Base-by-base conservation (phyloP, 2,113 vertebrate species). In the Chaenogobius annularis region DNA sequence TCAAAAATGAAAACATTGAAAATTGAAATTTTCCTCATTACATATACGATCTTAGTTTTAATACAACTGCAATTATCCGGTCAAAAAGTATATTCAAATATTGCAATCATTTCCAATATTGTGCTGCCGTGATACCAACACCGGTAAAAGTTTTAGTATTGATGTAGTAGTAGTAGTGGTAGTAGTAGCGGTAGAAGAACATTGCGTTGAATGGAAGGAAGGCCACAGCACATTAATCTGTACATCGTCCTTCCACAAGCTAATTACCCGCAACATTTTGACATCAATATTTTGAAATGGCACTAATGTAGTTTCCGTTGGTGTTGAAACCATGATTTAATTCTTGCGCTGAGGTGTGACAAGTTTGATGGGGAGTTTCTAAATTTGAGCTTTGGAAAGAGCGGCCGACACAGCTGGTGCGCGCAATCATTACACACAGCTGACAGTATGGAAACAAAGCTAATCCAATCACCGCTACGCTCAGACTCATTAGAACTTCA, bases 361-460 rank as follows among this genome's bases (percentile, higher is more conserved):
- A n/a, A 40, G 63, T 73, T 75, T 72, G 70, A 40, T n/a, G 35
- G 11, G 35, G 17, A 56, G 37, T 67, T 26, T 23, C 70, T 79
- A 68, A 19, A 72, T 67, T 78, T 50, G 15, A 67, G 69, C 46
- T 26, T 68, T 62, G 1, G 73, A 81, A 78, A 83, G 70, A 83
- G 68, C 78, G 82, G 70, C 78, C 71, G 70, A 74, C 78, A 68
- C 80, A 83, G 83, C 82, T 85, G 84, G 68, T 46, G 58, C 58
- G 66, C 14, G 67, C 61, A 74, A 35, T 75, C 71, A 82, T 85
- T 79, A 69, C 61, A 83, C 71, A 58, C 70, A 66, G 54, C 0
- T 48, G 17, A n/a, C 31, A n/a, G 35, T 63, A 63, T 63, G 61
- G 61, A 40, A 63, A 63, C 61, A 43, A 37, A 10, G 61, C 35